Percentiles rank a stretch among this genome's conserved stretches.
Conservation (phyloP, 1,140 invertebrate genomes). For the Reticulitermes speratus region DNA sequence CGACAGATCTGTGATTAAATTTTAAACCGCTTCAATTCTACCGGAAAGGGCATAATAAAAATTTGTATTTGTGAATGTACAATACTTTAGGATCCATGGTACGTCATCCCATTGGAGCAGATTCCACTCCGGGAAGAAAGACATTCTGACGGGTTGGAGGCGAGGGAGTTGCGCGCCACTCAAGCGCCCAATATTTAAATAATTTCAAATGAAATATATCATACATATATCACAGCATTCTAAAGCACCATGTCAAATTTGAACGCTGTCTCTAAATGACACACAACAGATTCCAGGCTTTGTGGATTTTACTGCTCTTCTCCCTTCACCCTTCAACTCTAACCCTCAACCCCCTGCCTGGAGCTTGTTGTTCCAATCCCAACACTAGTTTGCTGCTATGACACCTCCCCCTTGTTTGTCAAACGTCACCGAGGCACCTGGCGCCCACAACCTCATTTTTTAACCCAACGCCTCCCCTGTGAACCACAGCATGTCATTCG, state of each 20-base stretch:
- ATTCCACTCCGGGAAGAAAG: background rate
- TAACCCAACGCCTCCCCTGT: conserved; percentile 22
- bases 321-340: background rate
- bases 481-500: conserved; percentile 4
- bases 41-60: background rate
- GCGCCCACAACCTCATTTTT: conserved; percentile 32
- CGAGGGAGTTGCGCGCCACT: background rate
- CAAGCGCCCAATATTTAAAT: conserved; percentile 8
- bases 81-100: background rate
- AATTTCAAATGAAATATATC: conserved; percentile 7
- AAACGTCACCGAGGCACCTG: conserved; percentile 30
- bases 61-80: background rate
- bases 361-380: conserved; percentile 21
- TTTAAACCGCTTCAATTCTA: background rate
- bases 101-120: background rate
- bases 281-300: conserved; percentile 28
- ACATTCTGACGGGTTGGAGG: background rate
- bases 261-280: conserved; percentile 28
- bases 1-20: background rate
- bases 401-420: conserved; percentile 31
- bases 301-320: conserved; percentile 22
- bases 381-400: conserved; percentile 22
- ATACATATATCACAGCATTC: background rate
- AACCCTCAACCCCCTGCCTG: background rate
- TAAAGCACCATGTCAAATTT: conserved; percentile 28